Base-by-base conservation (phyloP, 37 sponge, comb jelly and placozoan genomes). In the Chondrilla cf. caribensis region DNA sequence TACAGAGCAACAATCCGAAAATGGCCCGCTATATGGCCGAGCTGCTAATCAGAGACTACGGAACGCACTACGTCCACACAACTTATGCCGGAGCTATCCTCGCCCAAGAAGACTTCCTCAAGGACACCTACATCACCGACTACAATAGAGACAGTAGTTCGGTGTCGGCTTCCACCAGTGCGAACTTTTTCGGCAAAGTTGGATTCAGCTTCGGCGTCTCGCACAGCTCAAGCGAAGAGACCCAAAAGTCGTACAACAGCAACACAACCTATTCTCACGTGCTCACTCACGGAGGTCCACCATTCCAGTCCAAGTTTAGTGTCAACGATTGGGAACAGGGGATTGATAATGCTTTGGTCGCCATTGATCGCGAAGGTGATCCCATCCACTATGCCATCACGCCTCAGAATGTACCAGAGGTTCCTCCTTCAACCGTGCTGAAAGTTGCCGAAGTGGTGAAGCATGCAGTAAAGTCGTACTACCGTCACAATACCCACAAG, bases 181-280 rank as follows among this genome's bases (percentile, higher is more conserved):
- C 39, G 57, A 64, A 80, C 40, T 84, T 88, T 38, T 83, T 88
- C 35, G 77, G 67, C 38, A 72, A 51, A 54, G 28, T 84, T 18
- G 40, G 41, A 0, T 24, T 80, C 18, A 47, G 66, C 28, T 83
- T 37, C 14, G 75, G 65, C 17, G 25, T 22, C 38, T 24, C 38
- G 36, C 26, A 71, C 59, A 44, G 38, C 25, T 40, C 47, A 38
- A 29, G 70, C 19, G 44, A 60, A 0, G 38, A 38, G 37, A 58
- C 55, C 7, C 21, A 70, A 0, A 33, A 76, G 28, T 51, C 62
- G 14, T 88, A 81, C 47, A 28, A 38, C 21, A 38, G 60, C 11
- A 86, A 83, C 58, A 83, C 77, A 1, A 77, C 84, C 2, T 84
- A 83, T 71, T 92, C 93, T 33, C 72, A 83, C 39, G 31, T 82